A percentile compares a stretch with the other conserved stretches of the same genome.
Conservation (phyloP, 2,888 invertebrate genomes). For the Luffia ferchaultella region DNA sequence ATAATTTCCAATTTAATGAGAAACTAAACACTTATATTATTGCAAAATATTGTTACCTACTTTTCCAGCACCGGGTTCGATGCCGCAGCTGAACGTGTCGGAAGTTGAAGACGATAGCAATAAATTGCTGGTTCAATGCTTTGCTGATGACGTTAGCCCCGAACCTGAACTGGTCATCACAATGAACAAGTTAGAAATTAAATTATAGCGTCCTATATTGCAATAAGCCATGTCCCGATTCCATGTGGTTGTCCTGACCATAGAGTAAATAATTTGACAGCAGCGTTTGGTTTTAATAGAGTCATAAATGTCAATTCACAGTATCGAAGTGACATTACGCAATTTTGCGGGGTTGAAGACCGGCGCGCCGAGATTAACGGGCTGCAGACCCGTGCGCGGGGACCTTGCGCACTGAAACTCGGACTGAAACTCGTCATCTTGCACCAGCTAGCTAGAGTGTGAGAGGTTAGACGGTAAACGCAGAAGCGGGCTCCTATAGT, state of each 20-base stretch:
- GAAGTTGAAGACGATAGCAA: conserved; percentile 3
- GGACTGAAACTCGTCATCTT: too few relatives aligned
- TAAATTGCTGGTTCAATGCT: conserved; percentile 5
- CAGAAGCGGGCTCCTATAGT: too few relatives aligned
- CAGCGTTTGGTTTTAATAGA: not conserved
- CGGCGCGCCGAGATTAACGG: not conserved
- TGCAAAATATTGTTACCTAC: not conserved
- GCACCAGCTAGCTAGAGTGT: too few relatives aligned
- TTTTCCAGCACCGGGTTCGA: conserved; percentile 34
- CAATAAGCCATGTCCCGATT: too few relatives aligned
- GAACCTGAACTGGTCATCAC: conserved; percentile 7
- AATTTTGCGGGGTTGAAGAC: not conserved
- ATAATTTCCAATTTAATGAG: not conserved
- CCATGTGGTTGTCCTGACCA: too few relatives aligned
- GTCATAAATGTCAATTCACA: not conserved
- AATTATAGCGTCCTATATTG: too few relatives aligned
- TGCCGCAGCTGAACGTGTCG: conserved; percentile 28
- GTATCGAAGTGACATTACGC: not conserved
- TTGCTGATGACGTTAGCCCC: conserved; percentile 3
- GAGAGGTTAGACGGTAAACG: too few relatives aligned
- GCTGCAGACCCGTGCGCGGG: not conserved
- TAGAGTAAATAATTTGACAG: not conserved
- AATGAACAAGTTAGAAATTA: conserved; percentile 5
- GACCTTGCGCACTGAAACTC: too few relatives aligned
- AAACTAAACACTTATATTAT: not conserved